Evolutionary conservation across 2,888 invertebrate genomes (phyloP).

Genomic region (Apamea sordens): DNA sequence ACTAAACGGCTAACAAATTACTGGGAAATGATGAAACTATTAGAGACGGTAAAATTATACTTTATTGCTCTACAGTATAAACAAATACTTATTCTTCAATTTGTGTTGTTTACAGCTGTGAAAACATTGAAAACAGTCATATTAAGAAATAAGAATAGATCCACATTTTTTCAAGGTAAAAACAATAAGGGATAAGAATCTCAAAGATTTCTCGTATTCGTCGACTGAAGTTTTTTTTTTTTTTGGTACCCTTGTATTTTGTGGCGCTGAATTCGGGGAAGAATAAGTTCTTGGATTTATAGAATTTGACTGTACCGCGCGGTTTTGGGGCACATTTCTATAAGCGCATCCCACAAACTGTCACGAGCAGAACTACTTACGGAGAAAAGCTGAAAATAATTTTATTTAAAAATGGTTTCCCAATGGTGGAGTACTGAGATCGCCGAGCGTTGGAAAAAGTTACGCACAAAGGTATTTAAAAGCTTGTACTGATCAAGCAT

Average conservation of each 20-base stretch:
- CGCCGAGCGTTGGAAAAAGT: not conserved
- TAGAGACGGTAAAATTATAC: slow-evolving; percentile 22
- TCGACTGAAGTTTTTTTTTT: slow-evolving; percentile 20
- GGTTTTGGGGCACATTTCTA: not conserved
- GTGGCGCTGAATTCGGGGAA: not conserved
- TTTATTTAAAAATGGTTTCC: not conserved
- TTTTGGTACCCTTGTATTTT: not conserved
- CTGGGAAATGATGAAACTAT: slow-evolving; percentile 38
- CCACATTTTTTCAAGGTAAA: slow-evolving; percentile 39
- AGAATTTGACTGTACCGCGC: not conserved
- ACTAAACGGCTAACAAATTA: slow-evolving; percentile 2
- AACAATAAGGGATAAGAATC: slow-evolving; percentile 27
- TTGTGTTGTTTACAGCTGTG: slow-evolving; percentile 37
- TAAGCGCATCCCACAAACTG: not conserved
- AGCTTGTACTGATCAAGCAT: not conserved
- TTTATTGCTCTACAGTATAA: slow-evolving; percentile 54
- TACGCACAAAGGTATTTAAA: not conserved
- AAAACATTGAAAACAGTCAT: slow-evolving; percentile 52
- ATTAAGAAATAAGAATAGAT: slow-evolving; percentile 48
- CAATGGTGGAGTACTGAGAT: not conserved
- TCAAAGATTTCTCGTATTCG: slow-evolving; percentile 36
- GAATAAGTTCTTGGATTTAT: slow-evolving; percentile 7
- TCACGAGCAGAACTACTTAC: not conserved
- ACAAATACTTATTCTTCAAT: slow-evolving; percentile 46
- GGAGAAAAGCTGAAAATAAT: not conserved